These are phyloP conservation scores for Drosophila testacea DNA, from an alignment of 2,888 invertebrate genomes.

Conservation along the genomic window DNA sequence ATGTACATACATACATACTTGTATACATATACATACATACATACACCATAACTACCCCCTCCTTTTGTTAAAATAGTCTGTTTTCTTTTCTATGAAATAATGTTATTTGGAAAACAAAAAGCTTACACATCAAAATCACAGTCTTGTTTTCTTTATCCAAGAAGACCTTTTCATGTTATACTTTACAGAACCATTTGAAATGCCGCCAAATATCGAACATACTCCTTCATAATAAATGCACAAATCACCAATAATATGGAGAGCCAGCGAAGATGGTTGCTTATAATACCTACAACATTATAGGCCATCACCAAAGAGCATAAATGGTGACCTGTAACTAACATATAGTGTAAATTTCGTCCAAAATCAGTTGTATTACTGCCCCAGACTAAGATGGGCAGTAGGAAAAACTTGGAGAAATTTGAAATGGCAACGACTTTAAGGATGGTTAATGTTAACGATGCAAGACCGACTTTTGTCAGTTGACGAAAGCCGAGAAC, in stretches of 20 bases:
- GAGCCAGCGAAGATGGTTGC: conserved; percentile 52
- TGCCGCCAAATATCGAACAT: conserved; percentile 64
- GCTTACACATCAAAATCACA: conserved; percentile 8
- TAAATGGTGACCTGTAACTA: conserved; percentile 89
- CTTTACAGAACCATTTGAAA: conserved; percentile 60
- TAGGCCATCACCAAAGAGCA: conserved; percentile 88
- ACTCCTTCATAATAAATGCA: conserved; percentile 78
- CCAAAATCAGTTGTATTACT: conserved; percentile 84
- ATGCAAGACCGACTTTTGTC: conserved; percentile 36
- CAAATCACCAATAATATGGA: conserved; percentile 71
- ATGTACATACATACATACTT: too few relatives aligned
- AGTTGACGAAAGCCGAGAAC: conserved; percentile 44
- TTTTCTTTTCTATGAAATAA: not conserved
- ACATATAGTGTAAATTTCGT: conserved; percentile 86
- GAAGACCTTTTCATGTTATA: not conserved
- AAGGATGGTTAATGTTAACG: conserved; percentile 81
- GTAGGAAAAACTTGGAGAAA: conserved; percentile 87
- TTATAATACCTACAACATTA: conserved; percentile 84
- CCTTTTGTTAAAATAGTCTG: too few relatives aligned
- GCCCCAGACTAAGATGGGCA: conserved; percentile 89
- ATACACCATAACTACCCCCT: too few relatives aligned
- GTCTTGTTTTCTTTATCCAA: not conserved
- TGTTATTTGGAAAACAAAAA: not conserved
- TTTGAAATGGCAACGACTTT: conserved; percentile 88
- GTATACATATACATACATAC: too few relatives aligned